Percentiles rank a stretch among this genome's conserved stretches.
These are phyloP conservation scores for Parasteatoda lunata DNA, from an alignment of 2,888 invertebrate genomes.

Conservation along the genomic window DNA sequence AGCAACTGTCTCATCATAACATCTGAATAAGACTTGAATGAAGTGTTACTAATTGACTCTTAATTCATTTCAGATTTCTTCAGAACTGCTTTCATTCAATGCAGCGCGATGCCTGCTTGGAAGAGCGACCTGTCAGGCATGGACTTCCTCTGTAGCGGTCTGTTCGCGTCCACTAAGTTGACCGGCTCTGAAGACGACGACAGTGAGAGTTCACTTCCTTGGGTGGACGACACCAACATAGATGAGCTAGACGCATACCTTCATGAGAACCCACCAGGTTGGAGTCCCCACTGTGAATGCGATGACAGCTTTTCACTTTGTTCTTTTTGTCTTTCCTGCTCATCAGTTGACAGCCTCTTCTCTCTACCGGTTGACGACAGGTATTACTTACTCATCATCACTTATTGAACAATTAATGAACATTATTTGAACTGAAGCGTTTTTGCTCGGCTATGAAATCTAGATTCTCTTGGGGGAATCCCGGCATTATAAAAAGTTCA, in stretches of 20 bases:
- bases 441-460: too few relatives aligned
- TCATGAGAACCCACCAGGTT: slow-evolving; percentile 51
- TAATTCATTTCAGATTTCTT: too few relatives aligned
- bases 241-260: slow-evolving; percentile 56
- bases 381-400: slow-evolving; percentile 16
- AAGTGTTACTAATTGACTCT: too few relatives aligned
- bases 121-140: slow-evolving; percentile 48
- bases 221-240: slow-evolving; percentile 43
- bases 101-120: slow-evolving; percentile 44
- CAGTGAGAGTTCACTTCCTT: slow-evolving; percentile 20
- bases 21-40: too few relatives aligned
- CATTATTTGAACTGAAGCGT: too few relatives aligned
- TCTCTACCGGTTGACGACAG: slow-evolving; percentile 46
- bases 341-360: slow-evolving; percentile 23
- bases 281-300: slow-evolving; percentile 57
- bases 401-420: too few relatives aligned
- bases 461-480: too few relatives aligned
- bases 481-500: too few relatives aligned
- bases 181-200: slow-evolving; percentile 48
- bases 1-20: too few relatives aligned
- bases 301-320: slow-evolving; percentile 50
- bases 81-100: too few relatives aligned
- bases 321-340: slow-evolving; percentile 49
- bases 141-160: slow-evolving; percentile 33
- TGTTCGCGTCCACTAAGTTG: slow-evolving; percentile 21